Conservation (phyloP, 1,140 invertebrate genomes). For the Orchestia grillus region DNA sequence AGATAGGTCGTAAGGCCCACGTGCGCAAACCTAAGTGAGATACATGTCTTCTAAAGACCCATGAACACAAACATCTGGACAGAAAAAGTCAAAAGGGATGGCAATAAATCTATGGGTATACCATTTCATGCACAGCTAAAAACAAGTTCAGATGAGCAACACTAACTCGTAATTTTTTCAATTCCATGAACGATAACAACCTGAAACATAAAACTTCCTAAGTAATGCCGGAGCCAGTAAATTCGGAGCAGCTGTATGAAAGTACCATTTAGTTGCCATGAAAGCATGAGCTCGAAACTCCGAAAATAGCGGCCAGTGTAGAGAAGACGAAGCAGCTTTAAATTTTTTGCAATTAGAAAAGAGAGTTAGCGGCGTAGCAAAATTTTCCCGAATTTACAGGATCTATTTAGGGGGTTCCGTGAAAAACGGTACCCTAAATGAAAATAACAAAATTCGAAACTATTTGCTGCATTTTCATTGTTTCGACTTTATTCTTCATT, state of each 20-base stretch:
- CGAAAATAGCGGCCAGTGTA: neutral
- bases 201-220: neutral
- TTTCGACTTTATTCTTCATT: too few relatives aligned
- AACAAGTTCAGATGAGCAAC: neutral
- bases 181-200: neutral
- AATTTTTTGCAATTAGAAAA: neutral
- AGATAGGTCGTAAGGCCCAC: neutral
- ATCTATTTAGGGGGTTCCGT: too few relatives aligned
- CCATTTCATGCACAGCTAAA: neutral
- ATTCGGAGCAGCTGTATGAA: neutral
- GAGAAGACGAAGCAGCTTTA: neutral
- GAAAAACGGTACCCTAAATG: too few relatives aligned
- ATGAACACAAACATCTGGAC: neutral
- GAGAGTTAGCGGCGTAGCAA: neutral
- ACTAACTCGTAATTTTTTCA: neutral
- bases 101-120: neutral
- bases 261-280: neutral
- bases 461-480: too few relatives aligned
- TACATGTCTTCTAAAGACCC: neutral
- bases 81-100: neutral
- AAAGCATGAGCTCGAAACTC: neutral
- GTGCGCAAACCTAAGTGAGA: neutral
- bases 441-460: too few relatives aligned
- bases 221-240: neutral
- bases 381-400: neutral